Percentiles rank a stretch among this genome's conserved stretches.
Evolutionary conservation across 2,888 invertebrate species (phyloP).

Genomic region (Drosophila paucipuncta): DNA sequence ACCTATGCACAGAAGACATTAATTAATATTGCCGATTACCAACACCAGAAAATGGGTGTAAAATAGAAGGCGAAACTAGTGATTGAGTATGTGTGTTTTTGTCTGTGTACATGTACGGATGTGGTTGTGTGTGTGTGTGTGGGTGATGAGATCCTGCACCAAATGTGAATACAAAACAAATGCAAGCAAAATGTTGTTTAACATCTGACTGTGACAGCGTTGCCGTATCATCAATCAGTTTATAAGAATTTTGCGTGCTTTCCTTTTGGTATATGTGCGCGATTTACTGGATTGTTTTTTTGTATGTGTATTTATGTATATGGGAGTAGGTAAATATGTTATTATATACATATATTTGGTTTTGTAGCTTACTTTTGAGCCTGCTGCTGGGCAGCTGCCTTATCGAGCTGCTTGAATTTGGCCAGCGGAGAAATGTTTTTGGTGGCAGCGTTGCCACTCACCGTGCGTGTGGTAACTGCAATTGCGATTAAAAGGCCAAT

Average conservation of each 20-base stretch:
- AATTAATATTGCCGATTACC: slow-evolving; percentile 41
- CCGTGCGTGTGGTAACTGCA: slow-evolving; percentile 86
- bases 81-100: slow-evolving; percentile 16
- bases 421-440: slow-evolving; percentile 94
- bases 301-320: slow-evolving; percentile 13
- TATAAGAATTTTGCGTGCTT: slow-evolving; percentile 22
- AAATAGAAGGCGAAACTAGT: slow-evolving; percentile 39
- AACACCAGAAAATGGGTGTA: slow-evolving; percentile 49
- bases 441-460: slow-evolving; percentile 86
- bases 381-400: slow-evolving; percentile 91
- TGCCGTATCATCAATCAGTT: slow-evolving; percentile 1
- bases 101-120: slow-evolving; percentile 18
- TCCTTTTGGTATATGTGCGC: slow-evolving; percentile 9
- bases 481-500: background rate
- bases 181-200: slow-evolving; percentile 29
- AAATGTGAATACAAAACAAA: slow-evolving; percentile 29
- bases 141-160: slow-evolving; percentile 41
- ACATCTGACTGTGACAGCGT: background rate
- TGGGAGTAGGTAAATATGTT: slow-evolving; percentile 14
- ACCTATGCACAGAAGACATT: slow-evolving; percentile 41
- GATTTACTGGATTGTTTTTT: slow-evolving; percentile 3
- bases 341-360: background rate
- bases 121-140: slow-evolving; percentile 5
- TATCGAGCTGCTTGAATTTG: slow-evolving; percentile 96
- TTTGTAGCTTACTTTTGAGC: slow-evolving; percentile 89